Base-by-base conservation (phyloP, 2,888 invertebrate species). In the Hirtodrosophila alboralis region DNA sequence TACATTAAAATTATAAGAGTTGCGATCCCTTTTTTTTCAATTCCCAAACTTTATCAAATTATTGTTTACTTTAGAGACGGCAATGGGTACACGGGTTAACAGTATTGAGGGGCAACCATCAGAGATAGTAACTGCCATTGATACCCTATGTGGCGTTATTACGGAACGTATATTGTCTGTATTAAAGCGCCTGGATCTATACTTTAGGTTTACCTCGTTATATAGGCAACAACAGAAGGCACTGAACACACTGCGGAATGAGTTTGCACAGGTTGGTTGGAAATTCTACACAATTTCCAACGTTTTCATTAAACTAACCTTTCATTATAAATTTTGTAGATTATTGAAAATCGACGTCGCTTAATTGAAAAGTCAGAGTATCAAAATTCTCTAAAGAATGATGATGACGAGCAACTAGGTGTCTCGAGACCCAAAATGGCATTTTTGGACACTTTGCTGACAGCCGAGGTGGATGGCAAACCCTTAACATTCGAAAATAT, bases 151-250 rank as follows among this genome's bases (percentile, higher is more conserved):
- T 8, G 40, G 64, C 33, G 47, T 75, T 3, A 54, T 79, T 13
- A 51, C 71, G 1, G 58, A 70, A 31, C 81, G 87, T 0, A 38
- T 58, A 0, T 63, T 86, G 1, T 75, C 75, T 3, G 48, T 73
- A 0, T 33, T 77, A 0, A 83, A 79, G 30, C 79, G 84, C 3
- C 33, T 63, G 5, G 72, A 84, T 43, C 3, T 57, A 1, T 34
- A 77, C 18, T 88, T 57, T 38, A 88, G 89, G 38, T 83, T 91
- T 5, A 89, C 92, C 0, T 75, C 81, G 27, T 87, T 89, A 8
- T 93, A 93, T 23, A 90, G 88, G 58, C 89, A 90, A 44, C 92
- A 93, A 73, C 85, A 66, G 14, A 61, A 75, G 27, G 81, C 87
- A 0, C 43, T 91, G 13, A 75, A 74, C 23, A 70, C 86, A 1